A percentile compares a stretch with the other conserved stretches of the same genome.
Evolutionary conservation across 2,113 vertebrate species (phyloP).

Genomic region (Colius striatus): DNA sequence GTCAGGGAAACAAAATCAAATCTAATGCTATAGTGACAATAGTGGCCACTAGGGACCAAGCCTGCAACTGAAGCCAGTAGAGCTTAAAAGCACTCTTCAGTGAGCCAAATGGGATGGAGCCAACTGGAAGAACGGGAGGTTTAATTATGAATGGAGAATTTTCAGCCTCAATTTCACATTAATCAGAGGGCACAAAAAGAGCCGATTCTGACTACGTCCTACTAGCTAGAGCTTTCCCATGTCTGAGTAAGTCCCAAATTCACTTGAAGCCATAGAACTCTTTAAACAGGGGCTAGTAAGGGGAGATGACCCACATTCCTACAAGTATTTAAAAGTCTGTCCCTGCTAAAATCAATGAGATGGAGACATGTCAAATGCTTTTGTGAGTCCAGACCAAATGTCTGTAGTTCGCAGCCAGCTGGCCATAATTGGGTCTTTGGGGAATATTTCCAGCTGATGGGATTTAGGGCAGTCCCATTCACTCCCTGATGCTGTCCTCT

Average conservation of each 20-base stretch:
- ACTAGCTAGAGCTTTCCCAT: background rate
- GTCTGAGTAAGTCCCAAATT: background rate
- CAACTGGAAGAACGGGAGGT: background rate
- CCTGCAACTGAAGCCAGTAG: background rate
- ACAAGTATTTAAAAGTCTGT: background rate
- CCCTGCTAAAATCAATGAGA: slow-evolving; percentile 4
- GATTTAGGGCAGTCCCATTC: slow-evolving; percentile 23
- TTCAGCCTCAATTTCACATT: background rate
- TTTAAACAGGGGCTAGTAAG: background rate
- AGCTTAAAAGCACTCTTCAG: background rate
- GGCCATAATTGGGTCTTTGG: slow-evolving; percentile 26
- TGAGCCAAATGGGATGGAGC: background rate
- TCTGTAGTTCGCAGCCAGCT: slow-evolving; percentile 52
- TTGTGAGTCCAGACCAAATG: slow-evolving; percentile 43
- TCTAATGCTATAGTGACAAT: background rate
- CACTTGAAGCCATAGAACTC: background rate
- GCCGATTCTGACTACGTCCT: background rate
- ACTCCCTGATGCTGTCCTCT: background rate
- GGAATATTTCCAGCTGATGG: slow-evolving; percentile 55
- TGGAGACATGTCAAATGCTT: slow-evolving; percentile 14
- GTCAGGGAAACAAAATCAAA: background rate
- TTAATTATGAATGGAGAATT: background rate
- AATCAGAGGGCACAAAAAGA: background rate
- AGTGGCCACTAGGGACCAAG: background rate
- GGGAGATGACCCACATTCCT: slow-evolving; percentile 7